Evolutionary conservation across 2,113 vertebrate genomes (phyloP).

Genomic region (Acanthisitta chloris): DNA sequence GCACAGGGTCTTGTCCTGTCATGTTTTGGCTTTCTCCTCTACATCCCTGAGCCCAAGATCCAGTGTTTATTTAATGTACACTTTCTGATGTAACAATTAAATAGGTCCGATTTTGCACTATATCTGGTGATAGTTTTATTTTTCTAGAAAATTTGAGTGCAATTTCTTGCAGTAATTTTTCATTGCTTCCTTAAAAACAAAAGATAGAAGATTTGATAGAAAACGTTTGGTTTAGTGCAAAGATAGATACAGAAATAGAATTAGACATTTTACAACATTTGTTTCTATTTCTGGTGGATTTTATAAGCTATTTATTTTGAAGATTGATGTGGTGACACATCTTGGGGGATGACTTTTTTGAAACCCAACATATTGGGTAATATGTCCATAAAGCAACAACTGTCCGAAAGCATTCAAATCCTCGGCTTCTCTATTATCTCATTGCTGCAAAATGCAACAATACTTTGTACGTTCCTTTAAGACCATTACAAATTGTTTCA

Average conservation of each 20-base stretch:
- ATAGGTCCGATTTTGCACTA: background rate
- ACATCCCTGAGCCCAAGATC: background rate
- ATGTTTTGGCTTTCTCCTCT: background rate
- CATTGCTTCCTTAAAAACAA: background rate
- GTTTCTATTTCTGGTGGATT: background rate
- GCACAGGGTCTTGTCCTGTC: background rate
- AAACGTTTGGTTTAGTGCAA: background rate
- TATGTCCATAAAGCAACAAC: background rate
- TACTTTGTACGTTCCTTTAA: background rate
- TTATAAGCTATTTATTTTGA: background rate
- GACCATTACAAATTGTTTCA: background rate
- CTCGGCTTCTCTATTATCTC: background rate
- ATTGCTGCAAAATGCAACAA: background rate
- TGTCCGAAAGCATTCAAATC: background rate
- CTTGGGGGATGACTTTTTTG: background rate
- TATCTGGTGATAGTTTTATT: background rate
- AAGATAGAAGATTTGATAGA: fast-evolving
- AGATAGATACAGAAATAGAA: background rate
- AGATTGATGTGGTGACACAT: background rate
- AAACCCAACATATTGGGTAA: background rate
- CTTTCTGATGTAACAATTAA: background rate
- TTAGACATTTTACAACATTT: background rate
- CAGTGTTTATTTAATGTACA: background rate
- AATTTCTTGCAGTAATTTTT: background rate
- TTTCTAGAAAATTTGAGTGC: background rate